These are phyloP conservation scores for Procambarus clarkii DNA, from an alignment of 1,140 invertebrate species.

Conservation along the genomic window DNA sequence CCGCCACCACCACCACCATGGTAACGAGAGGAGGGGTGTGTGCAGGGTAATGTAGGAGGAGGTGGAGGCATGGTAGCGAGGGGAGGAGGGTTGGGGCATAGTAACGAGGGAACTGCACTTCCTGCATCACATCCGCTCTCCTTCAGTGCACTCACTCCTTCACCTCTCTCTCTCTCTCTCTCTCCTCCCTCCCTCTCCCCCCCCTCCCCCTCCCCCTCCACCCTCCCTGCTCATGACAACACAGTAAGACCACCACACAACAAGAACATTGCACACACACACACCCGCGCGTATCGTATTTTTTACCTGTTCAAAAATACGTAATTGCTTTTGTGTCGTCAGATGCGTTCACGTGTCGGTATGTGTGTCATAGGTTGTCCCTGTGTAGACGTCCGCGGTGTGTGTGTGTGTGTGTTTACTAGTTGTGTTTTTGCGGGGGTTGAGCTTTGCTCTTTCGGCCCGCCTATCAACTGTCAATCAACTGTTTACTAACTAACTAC, in stretches of 20 bases:
- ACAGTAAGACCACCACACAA: neutral
- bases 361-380: neutral
- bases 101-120: neutral
- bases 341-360: neutral
- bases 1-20: neutral
- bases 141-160: neutral
- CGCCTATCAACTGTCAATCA: too few relatives aligned
- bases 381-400: too few relatives aligned
- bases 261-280: neutral
- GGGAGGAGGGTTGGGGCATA: neutral
- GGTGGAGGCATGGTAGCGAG: neutral
- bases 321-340: neutral
- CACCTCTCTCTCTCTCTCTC: neutral
- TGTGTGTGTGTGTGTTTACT: too few relatives aligned
- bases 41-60: neutral
- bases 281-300: neutral
- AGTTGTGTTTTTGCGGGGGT: too few relatives aligned
- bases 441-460: too few relatives aligned
- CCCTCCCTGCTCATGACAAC: too few relatives aligned
- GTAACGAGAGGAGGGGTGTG: too few relatives aligned
- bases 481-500: too few relatives aligned
- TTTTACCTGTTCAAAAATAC: neutral
- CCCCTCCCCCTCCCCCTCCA: too few relatives aligned
- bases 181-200: neutral
- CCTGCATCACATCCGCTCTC: neutral